Evolutionary conservation across 2,113 vertebrate genomes (phyloP), one percentile per base, ranked within the genome.

Genomic region (Steatornis caripensis): DNA sequence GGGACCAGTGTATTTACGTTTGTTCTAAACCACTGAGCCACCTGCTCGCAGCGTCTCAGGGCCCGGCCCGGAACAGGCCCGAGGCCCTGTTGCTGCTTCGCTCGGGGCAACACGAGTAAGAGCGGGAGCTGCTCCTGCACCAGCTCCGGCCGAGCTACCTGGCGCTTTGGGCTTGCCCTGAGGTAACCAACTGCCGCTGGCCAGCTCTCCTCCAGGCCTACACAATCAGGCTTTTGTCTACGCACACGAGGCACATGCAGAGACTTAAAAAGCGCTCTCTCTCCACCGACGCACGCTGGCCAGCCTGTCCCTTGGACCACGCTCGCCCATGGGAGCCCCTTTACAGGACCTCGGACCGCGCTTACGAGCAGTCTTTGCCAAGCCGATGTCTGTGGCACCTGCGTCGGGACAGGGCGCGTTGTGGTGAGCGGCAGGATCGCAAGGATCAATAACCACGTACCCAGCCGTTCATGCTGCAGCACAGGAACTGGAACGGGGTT

Each of bases 31-130:
- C n/a, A 9, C 41, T 0, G 45, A 11, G 29, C 34, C 41, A 1
- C 15, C 26, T 0, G 15, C 58, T 32, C 3, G 1, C 24, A 6
- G 36, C 30, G 6, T 0, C 18, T 2, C 0, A 14, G 16, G 46
- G 17, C n/a, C 1, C 1, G 5, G 11, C 1, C 2, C 62, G 1
- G 13, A 34, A 29, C 17, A 10, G 12, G 21, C 39, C 4, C 0
- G 32, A 12, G 58, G 16, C 20, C 19, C 55, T 2, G 2, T 4
- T 3, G 39, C 55, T 41, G 55, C 48, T 48, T 49, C 2, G 1
- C 36, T 5, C 5, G 6, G 11, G 46, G 48, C 16, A 8, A 7
- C 43, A 2, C 2, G 9, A 49, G 69, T 8, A 2, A 7, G 32
- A 18, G 48, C 48, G 1, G 41, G 32, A 32, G 65, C 70, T 37